phyloP scores from a whole-genome alignment of 2,797 vertebrate species.

The Mormyrops attenuatus region DNA sequence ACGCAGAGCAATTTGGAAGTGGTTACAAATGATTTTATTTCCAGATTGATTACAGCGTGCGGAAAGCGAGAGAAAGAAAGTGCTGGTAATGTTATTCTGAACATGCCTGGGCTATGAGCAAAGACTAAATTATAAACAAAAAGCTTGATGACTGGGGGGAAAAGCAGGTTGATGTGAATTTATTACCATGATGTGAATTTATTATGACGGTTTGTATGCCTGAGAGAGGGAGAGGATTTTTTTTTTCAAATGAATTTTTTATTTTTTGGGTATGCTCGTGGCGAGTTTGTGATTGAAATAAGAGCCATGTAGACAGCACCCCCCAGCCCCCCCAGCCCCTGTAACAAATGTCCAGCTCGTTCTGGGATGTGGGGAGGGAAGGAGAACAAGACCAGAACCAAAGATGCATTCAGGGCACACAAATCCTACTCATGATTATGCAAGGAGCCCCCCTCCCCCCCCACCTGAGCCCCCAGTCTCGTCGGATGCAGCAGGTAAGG shows the following conservation, averaged over 20 bases:
- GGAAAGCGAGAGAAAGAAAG: neutral
- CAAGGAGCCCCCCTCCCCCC: neutral
- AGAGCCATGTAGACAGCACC: neutral
- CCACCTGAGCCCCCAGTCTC: neutral
- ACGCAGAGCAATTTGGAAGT: neutral
- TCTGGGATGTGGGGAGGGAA: neutral
- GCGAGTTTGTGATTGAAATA: conserved; percentile 10
- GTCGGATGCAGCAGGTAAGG: neutral
- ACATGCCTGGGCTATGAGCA: neutral
- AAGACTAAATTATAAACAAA: conserved; percentile 12
- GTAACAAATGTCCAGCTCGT: neutral
- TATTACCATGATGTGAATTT: conserved; percentile 15
- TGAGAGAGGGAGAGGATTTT: neutral
- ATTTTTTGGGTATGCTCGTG: neutral
- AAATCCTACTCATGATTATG: neutral
- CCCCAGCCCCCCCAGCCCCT: neutral
- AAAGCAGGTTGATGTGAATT: conserved; percentile 16
- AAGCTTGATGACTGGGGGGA: neutral
- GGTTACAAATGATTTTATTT: conserved; percentile 13
- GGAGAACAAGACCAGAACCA: neutral
- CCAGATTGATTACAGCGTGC: neutral
- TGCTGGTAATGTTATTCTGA: neutral
- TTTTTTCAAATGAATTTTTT: neutral
- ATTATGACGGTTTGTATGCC: conserved; percentile 1
- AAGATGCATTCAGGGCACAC: neutral